Evolutionary conservation across 1,140 invertebrate genomes (phyloP).

Genomic region (Cotesia vestalis): DNA sequence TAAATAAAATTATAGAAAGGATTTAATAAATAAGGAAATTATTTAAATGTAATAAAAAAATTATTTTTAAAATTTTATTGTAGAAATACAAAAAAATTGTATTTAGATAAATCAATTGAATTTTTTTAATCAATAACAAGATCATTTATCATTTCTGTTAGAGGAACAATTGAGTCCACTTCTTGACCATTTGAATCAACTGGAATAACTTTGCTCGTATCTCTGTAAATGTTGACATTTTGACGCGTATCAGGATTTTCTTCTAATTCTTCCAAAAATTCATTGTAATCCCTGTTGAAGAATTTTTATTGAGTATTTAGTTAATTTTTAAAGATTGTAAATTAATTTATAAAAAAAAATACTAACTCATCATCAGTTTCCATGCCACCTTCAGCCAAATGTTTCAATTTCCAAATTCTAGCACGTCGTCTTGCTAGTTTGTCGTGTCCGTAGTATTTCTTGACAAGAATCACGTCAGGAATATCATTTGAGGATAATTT

Average conservation of each 20-base stretch:
- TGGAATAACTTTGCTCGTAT: constrained; percentile 70
- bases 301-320: constrained; percentile 38
- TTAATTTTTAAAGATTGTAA: constrained; percentile 13
- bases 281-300: constrained; percentile 84
- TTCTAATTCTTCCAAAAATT: constrained; percentile 97
- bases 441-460: constrained; percentile 86
- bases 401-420: constrained; percentile 93
- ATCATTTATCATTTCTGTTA: constrained; percentile 98
- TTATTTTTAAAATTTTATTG: neutral
- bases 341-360: constrained; percentile 32
- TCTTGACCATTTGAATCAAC: constrained; percentile 69
- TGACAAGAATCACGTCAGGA: constrained; percentile 93
- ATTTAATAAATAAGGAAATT: too few relatives aligned
- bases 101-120: constrained; percentile 67
- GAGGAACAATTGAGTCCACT: constrained; percentile 77
- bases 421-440: constrained; percentile 74
- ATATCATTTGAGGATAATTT: constrained; percentile 77
- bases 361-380: constrained; percentile 77
- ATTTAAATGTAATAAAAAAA: too few relatives aligned
- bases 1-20: too few relatives aligned
- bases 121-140: constrained; percentile 82
- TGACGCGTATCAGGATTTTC: constrained; percentile 90
- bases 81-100: constrained; percentile 6
- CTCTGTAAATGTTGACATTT: constrained; percentile 94
- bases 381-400: constrained; percentile 76